Conservation (phyloP, 2,797 vertebrate genomes). For the Fratercula arctica region DNA sequence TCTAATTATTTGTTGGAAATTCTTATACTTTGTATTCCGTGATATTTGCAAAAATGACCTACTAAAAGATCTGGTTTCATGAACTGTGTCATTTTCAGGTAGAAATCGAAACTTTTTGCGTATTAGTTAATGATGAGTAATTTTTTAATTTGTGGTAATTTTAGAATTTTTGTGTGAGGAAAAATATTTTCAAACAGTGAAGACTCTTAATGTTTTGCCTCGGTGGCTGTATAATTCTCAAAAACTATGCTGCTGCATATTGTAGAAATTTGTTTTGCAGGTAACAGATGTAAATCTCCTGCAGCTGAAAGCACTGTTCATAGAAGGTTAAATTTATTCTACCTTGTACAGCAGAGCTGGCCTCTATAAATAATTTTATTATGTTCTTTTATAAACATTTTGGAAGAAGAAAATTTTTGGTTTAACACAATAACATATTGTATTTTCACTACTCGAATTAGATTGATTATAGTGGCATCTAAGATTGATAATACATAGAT, state of each 20-base stretch:
- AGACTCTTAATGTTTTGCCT: neutral
- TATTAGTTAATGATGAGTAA: neutral
- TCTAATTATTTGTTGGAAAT: neutral
- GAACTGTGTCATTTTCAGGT: neutral
- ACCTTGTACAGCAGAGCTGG: slow-evolving; percentile 15
- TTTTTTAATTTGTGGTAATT: neutral
- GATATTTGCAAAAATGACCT: neutral
- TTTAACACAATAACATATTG: slow-evolving; percentile 69
- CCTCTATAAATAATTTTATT: slow-evolving; percentile 76
- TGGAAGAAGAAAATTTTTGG: slow-evolving; percentile 66
- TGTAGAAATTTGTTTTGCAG: slow-evolving; percentile 8
- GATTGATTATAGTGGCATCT: slow-evolving; percentile 87
- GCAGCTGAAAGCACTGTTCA: slow-evolving; percentile 11
- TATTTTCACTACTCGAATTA: slow-evolving; percentile 74
- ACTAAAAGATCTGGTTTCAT: neutral
- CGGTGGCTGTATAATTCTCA: slow-evolving; percentile 6
- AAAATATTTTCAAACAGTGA: neutral
- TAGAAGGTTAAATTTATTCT: slow-evolving; percentile 72
- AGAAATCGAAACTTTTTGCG: neutral
- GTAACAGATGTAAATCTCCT: slow-evolving; percentile 67
- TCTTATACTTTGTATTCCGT: neutral
- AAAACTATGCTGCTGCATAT: neutral
- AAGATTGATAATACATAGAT: slow-evolving; percentile 90
- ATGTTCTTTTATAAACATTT: slow-evolving; percentile 75
- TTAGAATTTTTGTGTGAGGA: neutral